Conservation (phyloP, 2,797 vertebrate species). For the Delichon dasypus region DNA sequence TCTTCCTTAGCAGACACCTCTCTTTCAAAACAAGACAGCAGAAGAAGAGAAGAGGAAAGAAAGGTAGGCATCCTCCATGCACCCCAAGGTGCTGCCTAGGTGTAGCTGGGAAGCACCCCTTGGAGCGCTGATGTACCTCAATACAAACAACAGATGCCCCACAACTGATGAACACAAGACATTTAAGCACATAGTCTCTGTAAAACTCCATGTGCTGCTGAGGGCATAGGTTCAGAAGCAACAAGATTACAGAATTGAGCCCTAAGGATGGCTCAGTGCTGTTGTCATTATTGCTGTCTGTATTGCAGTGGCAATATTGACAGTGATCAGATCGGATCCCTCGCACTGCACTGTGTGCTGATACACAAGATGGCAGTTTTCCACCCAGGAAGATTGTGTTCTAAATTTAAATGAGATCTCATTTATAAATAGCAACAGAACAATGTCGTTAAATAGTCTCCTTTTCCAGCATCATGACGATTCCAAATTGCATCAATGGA, state of each 20-base stretch:
- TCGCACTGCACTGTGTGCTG: fast-evolving
- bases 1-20: neutral
- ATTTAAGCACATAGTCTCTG: neutral
- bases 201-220: neutral
- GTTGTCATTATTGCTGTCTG: neutral
- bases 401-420: conserved; percentile 41
- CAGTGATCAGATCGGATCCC: neutral
- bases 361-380: conserved; percentile 44
- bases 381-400: conserved; percentile 2
- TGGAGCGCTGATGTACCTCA: neutral
- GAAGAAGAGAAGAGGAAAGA: neutral
- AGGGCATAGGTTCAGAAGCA: neutral
- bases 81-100: neutral
- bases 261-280: neutral
- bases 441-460: conserved; percentile 38
- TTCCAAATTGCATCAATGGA: conserved; percentile 44
- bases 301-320: neutral
- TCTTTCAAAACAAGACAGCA: neutral
- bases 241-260: neutral
- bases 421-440: conserved; percentile 55
- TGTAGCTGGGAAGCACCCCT: neutral
- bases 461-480: conserved; percentile 2
- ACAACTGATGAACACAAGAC: neutral
- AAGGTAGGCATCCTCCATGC: fast-evolving
- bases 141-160: neutral